phyloP scores from a whole-genome alignment of 64 coral and sea anemone genomes.

The Cladopsammia gracilis region DNA sequence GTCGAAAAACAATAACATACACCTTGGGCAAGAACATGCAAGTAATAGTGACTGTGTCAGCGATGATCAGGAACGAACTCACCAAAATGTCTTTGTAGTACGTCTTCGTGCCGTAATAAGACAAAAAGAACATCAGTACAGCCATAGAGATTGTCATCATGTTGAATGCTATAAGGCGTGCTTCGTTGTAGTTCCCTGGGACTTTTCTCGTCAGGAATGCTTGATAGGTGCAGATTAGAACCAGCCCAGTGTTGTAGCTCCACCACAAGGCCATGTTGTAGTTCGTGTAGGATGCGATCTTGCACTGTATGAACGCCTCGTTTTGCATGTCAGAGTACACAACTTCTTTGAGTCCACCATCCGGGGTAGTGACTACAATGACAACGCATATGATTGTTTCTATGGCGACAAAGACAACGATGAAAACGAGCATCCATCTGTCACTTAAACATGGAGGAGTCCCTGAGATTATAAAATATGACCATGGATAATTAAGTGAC shows the following conservation, averaged over 20 bases:
- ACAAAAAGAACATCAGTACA: conserved; percentile 85
- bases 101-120: conserved; percentile 76
- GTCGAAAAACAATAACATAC: conserved; percentile 88
- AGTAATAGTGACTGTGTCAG: conserved; percentile 69
- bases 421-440: conserved; percentile 83
- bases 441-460: conserved; percentile 80
- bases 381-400: conserved; percentile 62
- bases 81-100: conserved; percentile 82
- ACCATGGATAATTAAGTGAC: too few relatives aligned
- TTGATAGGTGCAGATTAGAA: conserved; percentile 91
- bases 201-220: conserved; percentile 89
- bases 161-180: conserved; percentile 93
- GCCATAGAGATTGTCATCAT: conserved; percentile 93
- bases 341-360: conserved; percentile 42
- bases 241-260: conserved; percentile 83
- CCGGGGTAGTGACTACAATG: conserved; percentile 48
- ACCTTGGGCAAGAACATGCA: conserved; percentile 94
- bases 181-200: conserved; percentile 94
- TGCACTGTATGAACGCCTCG: conserved; percentile 72
- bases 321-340: conserved; percentile 61
- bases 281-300: conserved; percentile 67
- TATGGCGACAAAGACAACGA: conserved; percentile 57
- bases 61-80: conserved; percentile 77
- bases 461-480: conserved; percentile 17
- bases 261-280: conserved; percentile 86